Conservation (phyloP, 2,888 invertebrate genomes). For the Thereva nobilitata region DNA sequence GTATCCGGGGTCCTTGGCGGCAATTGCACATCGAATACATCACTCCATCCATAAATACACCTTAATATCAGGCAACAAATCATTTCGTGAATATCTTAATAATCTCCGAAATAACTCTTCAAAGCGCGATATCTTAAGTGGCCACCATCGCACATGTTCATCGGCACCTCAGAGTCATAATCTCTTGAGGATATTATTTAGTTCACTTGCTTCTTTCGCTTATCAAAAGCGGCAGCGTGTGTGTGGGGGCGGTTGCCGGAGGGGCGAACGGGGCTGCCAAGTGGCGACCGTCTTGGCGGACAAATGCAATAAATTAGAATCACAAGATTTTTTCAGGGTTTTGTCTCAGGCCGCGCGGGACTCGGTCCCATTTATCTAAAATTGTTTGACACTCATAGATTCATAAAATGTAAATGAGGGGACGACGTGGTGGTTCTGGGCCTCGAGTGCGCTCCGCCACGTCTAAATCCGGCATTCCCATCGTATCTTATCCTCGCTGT, state of each 20-base stretch:
- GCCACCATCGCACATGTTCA: constrained; percentile 16
- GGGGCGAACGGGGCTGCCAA: not conserved
- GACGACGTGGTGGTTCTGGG: constrained; percentile 18
- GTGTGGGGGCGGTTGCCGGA: too few relatives aligned
- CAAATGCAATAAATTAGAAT: constrained; percentile 40
- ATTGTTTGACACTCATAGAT: constrained; percentile 44
- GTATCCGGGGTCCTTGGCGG: too few relatives aligned
- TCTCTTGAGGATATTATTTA: constrained; percentile 18
- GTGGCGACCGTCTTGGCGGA: constrained; percentile 1
- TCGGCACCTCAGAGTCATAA: constrained; percentile 14
- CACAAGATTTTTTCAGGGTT: constrained; percentile 24
- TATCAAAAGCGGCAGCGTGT: too few relatives aligned
- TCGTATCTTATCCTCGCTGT: constrained; percentile 38
- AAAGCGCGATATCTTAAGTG: constrained; percentile 12
- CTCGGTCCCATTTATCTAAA: constrained; percentile 42
- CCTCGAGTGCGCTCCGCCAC: constrained; percentile 33
- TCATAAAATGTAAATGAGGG: constrained; percentile 42
- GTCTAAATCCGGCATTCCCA: constrained; percentile 41
- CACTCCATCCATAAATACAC: constrained; percentile 7
- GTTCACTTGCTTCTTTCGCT: not conserved
- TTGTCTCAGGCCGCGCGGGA: constrained; percentile 17
- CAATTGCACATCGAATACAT: too few relatives aligned
- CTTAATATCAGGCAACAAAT: constrained; percentile 28
- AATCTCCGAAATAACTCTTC: constrained; percentile 15
- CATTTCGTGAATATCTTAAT: constrained; percentile 31